Evolutionary conservation across 1,140 invertebrate species (phyloP).

Genomic region (Drosophila lacertosa): DNA sequence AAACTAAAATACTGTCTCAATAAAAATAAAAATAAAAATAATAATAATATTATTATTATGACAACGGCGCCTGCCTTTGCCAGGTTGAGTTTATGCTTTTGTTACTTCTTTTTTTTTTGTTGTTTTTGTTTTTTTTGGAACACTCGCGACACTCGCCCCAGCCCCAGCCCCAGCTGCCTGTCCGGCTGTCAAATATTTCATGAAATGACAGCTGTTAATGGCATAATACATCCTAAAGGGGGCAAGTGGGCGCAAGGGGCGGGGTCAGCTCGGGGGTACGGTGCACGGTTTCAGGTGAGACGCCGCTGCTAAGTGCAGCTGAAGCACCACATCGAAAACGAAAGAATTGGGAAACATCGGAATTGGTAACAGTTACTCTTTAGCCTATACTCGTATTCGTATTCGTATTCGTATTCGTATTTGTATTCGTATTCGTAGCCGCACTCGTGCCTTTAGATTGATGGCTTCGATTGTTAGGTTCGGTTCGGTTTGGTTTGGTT

Average conservation of each 20-base stretch:
- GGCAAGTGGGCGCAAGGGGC: neutral
- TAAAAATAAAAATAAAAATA: constrained; percentile 37
- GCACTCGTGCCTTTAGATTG: constrained; percentile 8
- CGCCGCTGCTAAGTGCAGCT: constrained; percentile 38
- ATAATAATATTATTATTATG: constrained; percentile 46
- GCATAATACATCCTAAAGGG: constrained; percentile 63
- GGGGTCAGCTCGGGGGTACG: neutral
- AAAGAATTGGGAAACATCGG: too few relatives aligned
- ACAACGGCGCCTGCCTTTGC: constrained; percentile 19
- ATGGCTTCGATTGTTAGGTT: constrained; percentile 5
- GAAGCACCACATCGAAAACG: neutral
- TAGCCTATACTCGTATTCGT: neutral
- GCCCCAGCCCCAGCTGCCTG: constrained; percentile 23
- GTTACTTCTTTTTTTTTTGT: neutral
- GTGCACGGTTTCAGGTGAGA: constrained; percentile 25
- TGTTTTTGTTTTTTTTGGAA: neutral
- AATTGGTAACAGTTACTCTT: neutral
- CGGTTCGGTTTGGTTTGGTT: neutral
- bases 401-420: neutral
- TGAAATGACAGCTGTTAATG: constrained; percentile 78
- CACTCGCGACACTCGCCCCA: constrained; percentile 33
- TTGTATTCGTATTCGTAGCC: neutral
- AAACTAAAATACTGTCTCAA: constrained; percentile 78
- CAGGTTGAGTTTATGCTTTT: constrained; percentile 19
- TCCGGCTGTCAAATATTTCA: constrained; percentile 76